Evolutionary conservation across 2,113 vertebrate species (phyloP).

Genomic region (Mesitornis unicolor): DNA sequence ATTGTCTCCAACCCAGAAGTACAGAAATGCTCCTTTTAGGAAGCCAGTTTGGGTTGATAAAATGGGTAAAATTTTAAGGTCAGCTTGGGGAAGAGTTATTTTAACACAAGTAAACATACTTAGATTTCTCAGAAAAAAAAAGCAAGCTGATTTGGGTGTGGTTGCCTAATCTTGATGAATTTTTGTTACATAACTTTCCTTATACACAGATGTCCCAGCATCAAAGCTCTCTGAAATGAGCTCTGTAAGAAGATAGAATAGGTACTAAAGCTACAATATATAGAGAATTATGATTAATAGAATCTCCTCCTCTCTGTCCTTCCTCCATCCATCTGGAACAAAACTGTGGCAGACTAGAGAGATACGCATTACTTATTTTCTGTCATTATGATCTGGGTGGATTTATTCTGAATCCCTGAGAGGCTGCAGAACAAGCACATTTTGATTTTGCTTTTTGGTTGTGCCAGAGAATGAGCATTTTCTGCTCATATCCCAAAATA

Average conservation of each 20-base stretch:
- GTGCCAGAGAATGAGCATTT: not conserved
- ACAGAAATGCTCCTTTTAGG: not conserved
- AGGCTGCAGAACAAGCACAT: not conserved
- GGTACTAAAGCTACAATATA: not conserved
- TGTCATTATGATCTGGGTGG: not conserved
- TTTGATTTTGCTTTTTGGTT: conserved; percentile 19
- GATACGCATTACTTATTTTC: conserved; percentile 3
- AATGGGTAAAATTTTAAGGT: not conserved
- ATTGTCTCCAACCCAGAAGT: not conserved
- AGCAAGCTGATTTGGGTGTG: not conserved
- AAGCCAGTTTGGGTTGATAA: not conserved
- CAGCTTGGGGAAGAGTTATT: not conserved
- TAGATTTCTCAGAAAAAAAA: not conserved
- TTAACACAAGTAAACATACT: not conserved
- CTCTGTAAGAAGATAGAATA: not conserved
- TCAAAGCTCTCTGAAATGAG: not conserved
- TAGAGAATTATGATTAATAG: conserved; percentile 17
- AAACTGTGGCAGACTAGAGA: conserved; percentile 21
- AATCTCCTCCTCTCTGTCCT: conserved; percentile 36
- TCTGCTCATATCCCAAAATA: not conserved
- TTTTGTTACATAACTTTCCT: conserved; percentile 5
- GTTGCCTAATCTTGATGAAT: not conserved
- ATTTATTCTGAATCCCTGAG: conserved; percentile 26
- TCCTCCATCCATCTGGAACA: conserved; percentile 45
- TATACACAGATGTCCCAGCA: not conserved